Conservation (phyloP, 2,888 invertebrate species). For the Adineta ricciae region DNA sequence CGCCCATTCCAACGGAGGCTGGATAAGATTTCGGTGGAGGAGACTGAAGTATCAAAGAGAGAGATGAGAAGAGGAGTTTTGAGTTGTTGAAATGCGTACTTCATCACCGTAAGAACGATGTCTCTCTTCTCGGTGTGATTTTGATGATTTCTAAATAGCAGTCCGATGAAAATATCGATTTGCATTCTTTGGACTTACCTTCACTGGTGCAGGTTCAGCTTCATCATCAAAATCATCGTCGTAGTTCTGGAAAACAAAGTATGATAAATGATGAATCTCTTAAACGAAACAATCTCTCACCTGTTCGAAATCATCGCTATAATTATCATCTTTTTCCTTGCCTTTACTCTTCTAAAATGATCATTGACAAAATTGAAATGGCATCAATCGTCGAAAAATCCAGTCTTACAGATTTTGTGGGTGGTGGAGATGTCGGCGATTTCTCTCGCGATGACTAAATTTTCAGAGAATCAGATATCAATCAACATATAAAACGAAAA, state of each 20-base stretch:
- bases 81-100: background rate
- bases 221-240: slow-evolving; percentile 34
- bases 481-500: background rate
- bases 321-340: background rate
- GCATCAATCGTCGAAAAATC: background rate
- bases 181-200: background rate
- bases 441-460: background rate
- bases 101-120: background rate
- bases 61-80: background rate
- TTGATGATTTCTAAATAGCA: background rate
- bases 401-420: background rate
- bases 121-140: background rate
- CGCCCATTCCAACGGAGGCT: background rate
- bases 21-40: background rate
- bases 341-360: background rate
- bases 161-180: no score
- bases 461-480: background rate
- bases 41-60: background rate
- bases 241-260: slow-evolving; percentile 13
- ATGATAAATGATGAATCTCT: no score
- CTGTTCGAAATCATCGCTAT: slow-evolving; percentile 15
- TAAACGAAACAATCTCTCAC: background rate
- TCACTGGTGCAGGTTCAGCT: background rate
- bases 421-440: background rate
- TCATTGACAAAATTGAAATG: background rate